These are phyloP conservation scores for Melanotaenia nigrans DNA, from an alignment of 2,797 vertebrate species.

Conservation along the genomic window DNA sequence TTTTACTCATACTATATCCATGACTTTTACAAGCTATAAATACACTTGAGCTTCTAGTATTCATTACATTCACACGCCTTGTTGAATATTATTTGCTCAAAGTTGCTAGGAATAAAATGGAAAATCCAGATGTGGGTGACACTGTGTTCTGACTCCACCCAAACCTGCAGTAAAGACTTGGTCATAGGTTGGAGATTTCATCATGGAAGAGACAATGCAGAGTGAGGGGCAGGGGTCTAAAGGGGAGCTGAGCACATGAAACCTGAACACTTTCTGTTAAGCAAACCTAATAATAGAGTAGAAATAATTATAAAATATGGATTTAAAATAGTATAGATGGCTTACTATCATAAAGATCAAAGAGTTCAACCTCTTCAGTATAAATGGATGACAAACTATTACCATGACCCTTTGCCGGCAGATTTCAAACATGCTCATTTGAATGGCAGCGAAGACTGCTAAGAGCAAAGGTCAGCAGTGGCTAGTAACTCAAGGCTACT, in stretches of 20 bases:
- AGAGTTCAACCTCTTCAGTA: not conserved
- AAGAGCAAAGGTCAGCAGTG: not conserved
- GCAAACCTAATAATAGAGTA: not conserved
- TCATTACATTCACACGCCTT: slow-evolving; percentile 51
- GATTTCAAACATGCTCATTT: not conserved
- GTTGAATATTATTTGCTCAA: slow-evolving; percentile 6
- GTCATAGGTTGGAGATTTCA: not conserved
- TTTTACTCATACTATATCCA: slow-evolving; percentile 14
- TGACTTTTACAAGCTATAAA: slow-evolving; percentile 64
- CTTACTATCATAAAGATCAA: not conserved
- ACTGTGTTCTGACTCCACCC: not conserved
- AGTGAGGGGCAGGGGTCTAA: not conserved
- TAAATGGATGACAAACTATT: not conserved
- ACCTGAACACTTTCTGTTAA: not conserved
- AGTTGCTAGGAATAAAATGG: slow-evolving; percentile 2
- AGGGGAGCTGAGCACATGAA: slow-evolving; percentile 3
- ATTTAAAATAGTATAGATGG: not conserved
- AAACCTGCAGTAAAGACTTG: not conserved
- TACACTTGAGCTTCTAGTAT: slow-evolving; percentile 50
- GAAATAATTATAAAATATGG: not conserved
- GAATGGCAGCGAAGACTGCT: not conserved
- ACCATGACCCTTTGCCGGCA: not conserved
- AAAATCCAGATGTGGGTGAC: not conserved
- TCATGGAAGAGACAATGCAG: not conserved
- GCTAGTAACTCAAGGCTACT: not conserved